These are phyloP conservation scores for Brachyopa scutellaris DNA, from an alignment of 2,888 invertebrate genomes.

Conservation along the genomic window DNA sequence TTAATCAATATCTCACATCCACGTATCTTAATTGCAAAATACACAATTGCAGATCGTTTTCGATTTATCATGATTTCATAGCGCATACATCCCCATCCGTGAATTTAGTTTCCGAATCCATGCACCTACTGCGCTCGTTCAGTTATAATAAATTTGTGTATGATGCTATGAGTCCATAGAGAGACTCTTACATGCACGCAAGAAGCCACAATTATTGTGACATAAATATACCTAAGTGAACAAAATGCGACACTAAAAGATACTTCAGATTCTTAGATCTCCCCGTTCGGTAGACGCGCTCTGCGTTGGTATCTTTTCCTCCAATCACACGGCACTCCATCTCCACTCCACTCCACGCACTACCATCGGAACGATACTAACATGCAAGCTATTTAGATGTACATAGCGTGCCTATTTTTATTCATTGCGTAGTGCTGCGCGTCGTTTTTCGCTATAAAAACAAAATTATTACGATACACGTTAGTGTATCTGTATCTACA, in stretches of 20 bases:
- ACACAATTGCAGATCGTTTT: slow-evolving; percentile 21
- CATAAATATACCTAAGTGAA: slow-evolving; percentile 70
- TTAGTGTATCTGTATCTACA: slow-evolving; percentile 30
- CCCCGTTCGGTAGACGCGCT: slow-evolving; percentile 28
- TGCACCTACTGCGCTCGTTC: not conserved
- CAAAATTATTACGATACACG: slow-evolving; percentile 39
- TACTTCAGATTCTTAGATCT: slow-evolving; percentile 62
- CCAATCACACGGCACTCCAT: not conserved
- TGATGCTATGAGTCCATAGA: too few relatives aligned
- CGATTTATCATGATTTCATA: slow-evolving; percentile 9
- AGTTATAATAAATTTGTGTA: slow-evolving; percentile 30
- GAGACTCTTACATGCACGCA: slow-evolving; percentile 59
- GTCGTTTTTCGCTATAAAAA: slow-evolving; percentile 43
- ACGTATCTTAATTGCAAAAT: slow-evolving; percentile 11
- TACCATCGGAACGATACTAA: slow-evolving; percentile 26
- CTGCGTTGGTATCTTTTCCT: slow-evolving; percentile 66
- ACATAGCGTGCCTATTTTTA: slow-evolving; percentile 62
- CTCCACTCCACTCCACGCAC: not conserved
- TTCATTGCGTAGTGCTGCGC: slow-evolving; percentile 65
- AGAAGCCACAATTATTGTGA: slow-evolving; percentile 70
- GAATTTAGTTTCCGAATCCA: not conserved
- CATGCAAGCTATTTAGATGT: slow-evolving; percentile 34
- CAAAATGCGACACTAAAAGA: slow-evolving; percentile 70
- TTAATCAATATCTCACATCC: too few relatives aligned
- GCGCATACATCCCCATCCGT: not conserved